Percentiles rank a stretch among this genome's conserved stretches.
Evolutionary conservation across 2,797 vertebrate genomes (phyloP).

Genomic region (Cynopterus sphinx): DNA sequence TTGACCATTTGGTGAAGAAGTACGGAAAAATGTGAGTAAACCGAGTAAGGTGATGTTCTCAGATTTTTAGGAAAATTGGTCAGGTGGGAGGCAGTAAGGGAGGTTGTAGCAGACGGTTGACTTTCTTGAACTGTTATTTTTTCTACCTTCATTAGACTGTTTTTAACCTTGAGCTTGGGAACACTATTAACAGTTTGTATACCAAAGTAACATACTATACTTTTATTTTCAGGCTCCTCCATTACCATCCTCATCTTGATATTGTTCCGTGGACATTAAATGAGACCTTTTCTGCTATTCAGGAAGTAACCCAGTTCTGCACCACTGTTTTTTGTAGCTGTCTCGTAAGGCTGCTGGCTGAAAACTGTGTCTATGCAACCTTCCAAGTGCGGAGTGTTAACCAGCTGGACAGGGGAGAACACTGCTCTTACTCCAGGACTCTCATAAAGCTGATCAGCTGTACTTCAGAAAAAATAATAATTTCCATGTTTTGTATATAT

Average conservation of each 20-base stretch:
- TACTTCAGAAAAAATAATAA: conserved; percentile 88
- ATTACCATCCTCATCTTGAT: conserved; percentile 97
- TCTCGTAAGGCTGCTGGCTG: conserved; percentile 97
- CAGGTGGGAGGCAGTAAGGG: background rate
- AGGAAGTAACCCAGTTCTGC: conserved; percentile 96
- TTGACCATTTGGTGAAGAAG: background rate
- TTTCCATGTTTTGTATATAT: conserved; percentile 96
- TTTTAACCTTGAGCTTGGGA: conserved; percentile 6
- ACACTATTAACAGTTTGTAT: background rate
- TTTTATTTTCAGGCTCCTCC: conserved; percentile 92
- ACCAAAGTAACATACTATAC: conserved; percentile 34
- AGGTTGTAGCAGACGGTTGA: background rate
- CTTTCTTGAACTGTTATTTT: conserved; percentile 20
- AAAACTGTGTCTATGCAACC: conserved; percentile 99
- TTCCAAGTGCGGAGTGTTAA: conserved; percentile 92
- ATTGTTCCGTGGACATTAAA: conserved; percentile 91
- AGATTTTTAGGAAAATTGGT: background rate
- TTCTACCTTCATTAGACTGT: conserved; percentile 15
- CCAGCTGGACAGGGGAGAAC: conserved; percentile 91
- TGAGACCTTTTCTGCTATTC: conserved; percentile 96
- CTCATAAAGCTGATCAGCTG: conserved; percentile 92
- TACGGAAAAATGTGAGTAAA: background rate
- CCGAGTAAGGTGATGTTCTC: background rate
- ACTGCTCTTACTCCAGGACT: conserved; percentile 90
- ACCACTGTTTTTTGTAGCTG: conserved; percentile 97